Conservation (phyloP, 1,140 invertebrate species). For the Artemia franciscana region DNA sequence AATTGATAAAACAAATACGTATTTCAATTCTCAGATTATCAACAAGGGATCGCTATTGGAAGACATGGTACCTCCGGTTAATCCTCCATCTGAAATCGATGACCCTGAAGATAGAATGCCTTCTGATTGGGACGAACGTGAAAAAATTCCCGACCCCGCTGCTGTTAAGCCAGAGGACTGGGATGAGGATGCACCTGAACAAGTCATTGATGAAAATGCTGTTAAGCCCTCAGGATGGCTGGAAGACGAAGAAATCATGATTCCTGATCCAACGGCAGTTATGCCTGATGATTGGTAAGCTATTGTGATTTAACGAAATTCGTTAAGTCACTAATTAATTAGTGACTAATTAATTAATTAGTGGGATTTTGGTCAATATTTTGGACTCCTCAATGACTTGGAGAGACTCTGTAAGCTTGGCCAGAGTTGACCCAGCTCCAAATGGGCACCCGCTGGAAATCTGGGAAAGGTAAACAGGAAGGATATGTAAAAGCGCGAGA, state of each 20-base stretch:
- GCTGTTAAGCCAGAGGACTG: conserved; percentile 77
- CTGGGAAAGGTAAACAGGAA: too few relatives aligned
- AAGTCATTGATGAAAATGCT: conserved; percentile 69
- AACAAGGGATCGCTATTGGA: conserved; percentile 66
- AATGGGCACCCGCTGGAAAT: too few relatives aligned
- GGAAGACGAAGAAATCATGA: conserved; percentile 66
- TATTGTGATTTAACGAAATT: neutral
- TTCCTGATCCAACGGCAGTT: conserved; percentile 60
- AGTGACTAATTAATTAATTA: too few relatives aligned
- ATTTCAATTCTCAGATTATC: conserved; percentile 27
- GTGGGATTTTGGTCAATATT: too few relatives aligned
- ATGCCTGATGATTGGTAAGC: conserved; percentile 74
- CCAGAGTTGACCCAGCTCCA: too few relatives aligned
- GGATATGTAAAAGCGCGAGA: too few relatives aligned
- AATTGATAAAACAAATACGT: too few relatives aligned
- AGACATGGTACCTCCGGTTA: conserved; percentile 77
- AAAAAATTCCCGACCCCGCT: conserved; percentile 74
- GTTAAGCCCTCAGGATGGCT: conserved; percentile 79
- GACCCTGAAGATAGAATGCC: conserved; percentile 79
- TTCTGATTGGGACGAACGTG: conserved; percentile 85
- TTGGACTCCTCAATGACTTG: too few relatives aligned
- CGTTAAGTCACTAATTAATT: too few relatives aligned
- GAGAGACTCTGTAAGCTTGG: too few relatives aligned
- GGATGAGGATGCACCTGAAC: conserved; percentile 75
- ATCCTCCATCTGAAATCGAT: conserved; percentile 83